A percentile compares a stretch with the other conserved stretches of the same genome.
Evolutionary conservation across 2,797 vertebrate genomes (phyloP).

Genomic region (Pagetopsis macropterus): DNA sequence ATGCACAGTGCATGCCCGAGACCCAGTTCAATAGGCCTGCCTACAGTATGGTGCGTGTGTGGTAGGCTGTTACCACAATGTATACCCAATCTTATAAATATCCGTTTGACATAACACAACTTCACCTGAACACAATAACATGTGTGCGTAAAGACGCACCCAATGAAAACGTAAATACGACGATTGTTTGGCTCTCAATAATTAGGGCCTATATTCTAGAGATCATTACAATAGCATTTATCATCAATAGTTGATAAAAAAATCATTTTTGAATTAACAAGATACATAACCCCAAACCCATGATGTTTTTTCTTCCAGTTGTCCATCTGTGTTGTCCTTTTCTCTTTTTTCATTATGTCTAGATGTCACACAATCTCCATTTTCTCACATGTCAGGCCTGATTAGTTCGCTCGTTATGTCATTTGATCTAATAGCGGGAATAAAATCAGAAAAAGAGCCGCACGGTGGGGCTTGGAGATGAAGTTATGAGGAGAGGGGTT

Average conservation of each 20-base stretch:
- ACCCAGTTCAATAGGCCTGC: conserved; percentile 60
- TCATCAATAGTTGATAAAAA: conserved; percentile 72
- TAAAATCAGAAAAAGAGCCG: conserved; percentile 57
- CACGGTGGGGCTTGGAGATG: conserved; percentile 28
- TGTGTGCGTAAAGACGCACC: conserved; percentile 71
- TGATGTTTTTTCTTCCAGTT: conserved; percentile 41
- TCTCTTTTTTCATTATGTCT: conserved; percentile 44
- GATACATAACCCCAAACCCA: conserved; percentile 68
- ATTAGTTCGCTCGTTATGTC: conserved; percentile 64
- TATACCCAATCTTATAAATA: conserved; percentile 70
- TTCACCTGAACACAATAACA: conserved; percentile 80
- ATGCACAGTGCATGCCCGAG: conserved; percentile 78
- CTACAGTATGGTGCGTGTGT: conserved; percentile 69
- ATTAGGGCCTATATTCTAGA: conserved; percentile 72
- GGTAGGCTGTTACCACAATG: conserved; percentile 61
- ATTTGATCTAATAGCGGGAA: conserved; percentile 69
- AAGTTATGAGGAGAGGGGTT: conserved; percentile 16
- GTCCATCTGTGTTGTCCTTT: conserved; percentile 55
- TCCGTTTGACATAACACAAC: conserved; percentile 80
- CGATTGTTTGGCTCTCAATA: conserved; percentile 78
- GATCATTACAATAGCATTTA: conserved; percentile 76
- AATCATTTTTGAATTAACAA: conserved; percentile 71
- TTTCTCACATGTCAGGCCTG: conserved; percentile 65
- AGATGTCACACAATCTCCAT: conserved; percentile 58
- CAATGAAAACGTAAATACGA: conserved; percentile 76